Base-by-base conservation (phyloP, 2,888 invertebrate species). In the Drosophila kanekoi region DNA sequence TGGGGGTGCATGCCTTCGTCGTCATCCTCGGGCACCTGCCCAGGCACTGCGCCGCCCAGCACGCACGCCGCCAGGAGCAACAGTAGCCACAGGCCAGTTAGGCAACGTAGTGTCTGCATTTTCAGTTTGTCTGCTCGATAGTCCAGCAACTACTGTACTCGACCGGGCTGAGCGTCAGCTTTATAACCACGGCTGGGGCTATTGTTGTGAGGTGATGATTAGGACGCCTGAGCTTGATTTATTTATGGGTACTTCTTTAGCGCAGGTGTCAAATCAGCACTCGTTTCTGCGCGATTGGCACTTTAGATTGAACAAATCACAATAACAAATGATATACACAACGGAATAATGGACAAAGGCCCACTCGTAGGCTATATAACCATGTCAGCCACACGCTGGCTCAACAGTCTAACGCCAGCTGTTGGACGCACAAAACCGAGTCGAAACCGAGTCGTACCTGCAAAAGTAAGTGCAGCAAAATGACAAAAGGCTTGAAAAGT, bases 1-100 rank as follows among this genome's bases (percentile, higher is more conserved):
- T 59, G 64, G 0, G 90, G 91, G 82, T 91, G 92, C 88, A 91
- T 87, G 1, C 45, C 56, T 1, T 81, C 72, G 5, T 71, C 71
- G 0, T 64, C 75, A 4, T 69, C 61, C 3, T 38, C 33, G 9
- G 33, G 52, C 0, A 49, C 18, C 45, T 62, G 37, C 23, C 66
- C 45, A 0, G 82, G 89, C 35, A 87, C 81, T 1, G 87, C 82
- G 5, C 64, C 84, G 10, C 69, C 35, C 58, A 60, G 56, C 6
- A 60, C 89, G 35, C 28, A 18, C 0, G 38, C 38, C 3, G 59
- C 67, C 33, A 76, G 13, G 0, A 71, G 41, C 20, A 77, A 18
- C 23, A 77, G 18, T n/a, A 69, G 48, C 11, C 62, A 23, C 10
- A 66, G 16, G 11, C 37, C n/a, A 53, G 52, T 45, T 23, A 48